Conservation (phyloP, 2,797 vertebrate species). For the Chelmon rostratus region DNA sequence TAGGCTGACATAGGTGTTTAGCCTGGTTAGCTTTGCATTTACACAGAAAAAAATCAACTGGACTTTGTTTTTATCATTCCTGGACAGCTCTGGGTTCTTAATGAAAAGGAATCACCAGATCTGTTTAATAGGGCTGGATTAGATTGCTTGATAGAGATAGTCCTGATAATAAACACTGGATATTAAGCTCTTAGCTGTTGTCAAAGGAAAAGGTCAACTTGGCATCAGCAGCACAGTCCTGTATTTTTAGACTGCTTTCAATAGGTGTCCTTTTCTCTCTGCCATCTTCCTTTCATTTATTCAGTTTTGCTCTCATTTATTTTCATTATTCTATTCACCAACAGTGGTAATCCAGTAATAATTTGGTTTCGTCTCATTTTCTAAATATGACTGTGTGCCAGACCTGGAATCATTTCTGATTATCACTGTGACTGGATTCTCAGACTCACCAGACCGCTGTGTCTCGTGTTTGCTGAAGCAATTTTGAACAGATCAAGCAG, state of each 20-base stretch:
- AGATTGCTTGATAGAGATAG: not conserved
- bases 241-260: not conserved
- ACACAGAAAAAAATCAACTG: not conserved
- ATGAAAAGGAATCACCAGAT: not conserved
- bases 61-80: not conserved
- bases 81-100: constrained; percentile 3
- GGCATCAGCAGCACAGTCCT: not conserved
- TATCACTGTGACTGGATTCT: not conserved
- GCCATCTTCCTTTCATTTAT: not conserved
- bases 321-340: not conserved
- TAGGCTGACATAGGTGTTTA: not conserved
- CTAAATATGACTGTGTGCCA: not conserved
- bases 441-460: not conserved
- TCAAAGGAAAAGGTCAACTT: not conserved
- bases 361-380: not conserved
- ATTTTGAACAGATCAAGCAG: not conserved
- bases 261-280: not conserved
- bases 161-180: not conserved
- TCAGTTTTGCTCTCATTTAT: not conserved
- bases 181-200: not conserved
- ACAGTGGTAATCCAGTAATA: not conserved
- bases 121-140: not conserved
- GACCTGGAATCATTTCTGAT: constrained; percentile 1
- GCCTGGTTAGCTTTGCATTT: not conserved
- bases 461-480: not conserved